Base-by-base conservation (phyloP, 2,888 invertebrate species). In the Tipula confusa region DNA sequence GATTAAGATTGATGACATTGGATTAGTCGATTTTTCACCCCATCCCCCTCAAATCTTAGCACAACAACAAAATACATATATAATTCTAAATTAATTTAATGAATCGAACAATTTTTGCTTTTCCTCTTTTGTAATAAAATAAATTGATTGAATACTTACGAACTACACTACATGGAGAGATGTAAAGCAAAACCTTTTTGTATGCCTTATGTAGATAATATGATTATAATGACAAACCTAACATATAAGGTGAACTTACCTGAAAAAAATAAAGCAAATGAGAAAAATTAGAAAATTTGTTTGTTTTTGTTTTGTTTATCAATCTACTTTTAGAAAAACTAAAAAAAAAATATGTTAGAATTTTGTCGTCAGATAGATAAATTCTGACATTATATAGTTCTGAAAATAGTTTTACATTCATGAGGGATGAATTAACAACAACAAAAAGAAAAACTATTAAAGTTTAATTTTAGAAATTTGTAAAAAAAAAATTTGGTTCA, bases 391-490 rank as follows among this genome's bases (percentile, higher is more conserved):
- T 64, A 64, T 64, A 64, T 9, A 64, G 24, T 24, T 64, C 64
- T 64, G 64, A 64, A 64, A 64, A 64, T 64, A 64, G 64, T 64
- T 64, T 64, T 64, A 64, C 64, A 64, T 64, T 43, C 43, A 43
- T 64, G 64, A 64, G 64, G 64, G 64, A 64, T 64, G 64, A 64
- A 64, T 24, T 64, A 64, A 64, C 64, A 64, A 43, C 9, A 24
- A 64, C 64, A 64, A 64, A 18, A 64, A 64, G 1, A 64, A 24
- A 64, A 64, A 24, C 64, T 64, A 64, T 64, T 64, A 64, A 64
- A 64, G 64, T 64, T n/a, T 64, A 64, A 64, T 64, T 64, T 64
- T 64, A 64, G 64, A 64, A 64, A 24, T 64, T 64, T 24, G 5
- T 24, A 64, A 64, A 64, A 64, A 64, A 64, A 64, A 24, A 64